Evolutionary conservation across 2,888 invertebrate genomes (phyloP), one percentile per base, ranked within the genome.

Genomic region (Drosophila paramelanica): DNA sequence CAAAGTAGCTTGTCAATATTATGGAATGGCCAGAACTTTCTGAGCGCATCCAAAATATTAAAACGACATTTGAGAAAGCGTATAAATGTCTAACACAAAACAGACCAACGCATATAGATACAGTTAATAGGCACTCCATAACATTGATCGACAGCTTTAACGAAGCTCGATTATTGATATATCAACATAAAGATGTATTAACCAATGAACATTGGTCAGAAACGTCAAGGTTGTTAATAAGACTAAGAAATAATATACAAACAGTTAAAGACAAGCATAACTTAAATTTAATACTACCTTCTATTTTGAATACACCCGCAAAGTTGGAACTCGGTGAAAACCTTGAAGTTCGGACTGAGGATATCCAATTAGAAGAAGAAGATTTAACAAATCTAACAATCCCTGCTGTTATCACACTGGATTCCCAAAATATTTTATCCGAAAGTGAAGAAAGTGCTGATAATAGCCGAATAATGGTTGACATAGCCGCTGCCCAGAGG

Each of bases 151-250:
- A 56, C 11, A 6, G 45, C 55, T 45, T 53, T 23, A 53, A 53
- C 38, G 56, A 47, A 58, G 57, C 42, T 23, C 41, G 57, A 49
- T 41, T 58, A 58, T 58, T 49, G 23, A 58, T 58, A 14, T 58
- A 58, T 49, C 3, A 58, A 14, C 41, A 58, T 31, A 58, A 58
- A 42, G 57, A 49, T n/a, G 49, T 49, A 58, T 58, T 58, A 42
- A 42, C 57, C 49, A 31, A 58, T 58, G 31, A 57, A 41, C 47
- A 49, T 57, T 57, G 49, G 57, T 57, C 49, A 20, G 49, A 49
- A 57, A 57, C 46, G 38, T 56, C 39, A 13, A 56, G 46, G 46
- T 7, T 56, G 8, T 6, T 56, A 46, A 38, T 13, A 55, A 45
- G 5, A 55, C 14, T 55, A 11, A 43, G 42, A 42, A 42, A 53